Base-by-base conservation (phyloP, 2,888 invertebrate genomes). In the Zootermopsis nevadensis region DNA sequence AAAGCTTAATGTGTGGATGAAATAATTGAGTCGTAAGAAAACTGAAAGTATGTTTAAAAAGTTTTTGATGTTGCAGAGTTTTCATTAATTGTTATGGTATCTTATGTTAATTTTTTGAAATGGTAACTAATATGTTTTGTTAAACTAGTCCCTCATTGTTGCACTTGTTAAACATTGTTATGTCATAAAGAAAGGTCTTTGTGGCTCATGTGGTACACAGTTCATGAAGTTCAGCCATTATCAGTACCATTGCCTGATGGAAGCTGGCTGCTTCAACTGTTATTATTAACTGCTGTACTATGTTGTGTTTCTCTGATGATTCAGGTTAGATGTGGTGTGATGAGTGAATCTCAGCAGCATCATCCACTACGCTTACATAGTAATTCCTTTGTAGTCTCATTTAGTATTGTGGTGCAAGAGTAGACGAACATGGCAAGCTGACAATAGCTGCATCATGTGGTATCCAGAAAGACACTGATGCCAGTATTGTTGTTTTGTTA, bases 131-230 rank as follows among this genome's bases (percentile, higher is more conserved):
- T 60, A 60, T n/a, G 38, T 74, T 74, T 74, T 42, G 74, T 74
- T 74, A n/a, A 60, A 74, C 74, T 74, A 74, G 74, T 74, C 74
- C 38, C 74, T 74, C 74, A 38, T 74, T 74, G 74, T 74, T 74
- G 74, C 74, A 74, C 74, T 74, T 74, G 74, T 79, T 79, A 66
- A 77, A 79, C 35, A 79, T 79, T 79, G 79, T 79, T 79, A 79
- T 55, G 55, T 74, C 66, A 66, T 79, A 79, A 79, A 53, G 66
- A 35, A 55, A 60, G 66, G 66, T 79, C 66, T n/a, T 66, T 35
- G 31, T 35, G 33, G 31, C 33, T 27, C 35, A 66, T 60, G 66
- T 79, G 66, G 79, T 79, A 66, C 66, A 66, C 55, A 79, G 24
- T 79, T 77, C 48, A 55, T 30, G 55, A 31, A 55, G 10, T 77